Conservation (phyloP, 2,888 invertebrate genomes). For the Eurois occulta region DNA sequence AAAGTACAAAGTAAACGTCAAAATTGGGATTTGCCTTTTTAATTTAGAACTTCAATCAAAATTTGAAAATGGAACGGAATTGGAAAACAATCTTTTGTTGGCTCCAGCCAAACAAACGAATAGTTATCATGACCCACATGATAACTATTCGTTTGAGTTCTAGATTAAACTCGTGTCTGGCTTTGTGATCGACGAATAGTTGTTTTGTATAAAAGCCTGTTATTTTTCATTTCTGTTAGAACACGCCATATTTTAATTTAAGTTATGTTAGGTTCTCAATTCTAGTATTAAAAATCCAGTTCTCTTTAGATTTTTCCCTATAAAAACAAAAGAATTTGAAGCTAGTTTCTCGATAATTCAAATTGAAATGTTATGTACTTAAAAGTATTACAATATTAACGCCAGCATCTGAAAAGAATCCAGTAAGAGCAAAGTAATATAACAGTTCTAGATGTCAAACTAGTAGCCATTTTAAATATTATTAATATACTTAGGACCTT, state of each 20-base stretch:
- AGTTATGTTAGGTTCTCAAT: neutral
- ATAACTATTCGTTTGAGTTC: too few species aligned
- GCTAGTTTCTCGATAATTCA: neutral
- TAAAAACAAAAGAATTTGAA: neutral
- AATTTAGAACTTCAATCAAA: constrained; percentile 44
- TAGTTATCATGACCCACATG: constrained; percentile 23
- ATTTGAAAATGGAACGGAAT: constrained; percentile 46
- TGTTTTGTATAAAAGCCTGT: neutral
- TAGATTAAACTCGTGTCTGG: constrained; percentile 25
- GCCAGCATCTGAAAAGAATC: neutral
- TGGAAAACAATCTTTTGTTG: constrained; percentile 38
- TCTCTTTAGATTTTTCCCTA: neutral
- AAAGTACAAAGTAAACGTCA: neutral
- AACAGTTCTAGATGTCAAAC: neutral
- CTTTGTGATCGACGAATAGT: neutral
- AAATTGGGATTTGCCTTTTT: constrained; percentile 5
- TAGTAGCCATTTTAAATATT: neutral
- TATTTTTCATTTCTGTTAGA: neutral
- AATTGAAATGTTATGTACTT: neutral
- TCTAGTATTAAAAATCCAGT: neutral
- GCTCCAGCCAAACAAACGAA: constrained; percentile 36
- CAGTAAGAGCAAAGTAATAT: neutral
- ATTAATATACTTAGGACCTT: neutral
- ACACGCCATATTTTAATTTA: neutral
- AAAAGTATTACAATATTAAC: neutral